These are phyloP conservation scores for Lasioglossum marginatum DNA, from an alignment of 2,888 invertebrate genomes.

Conservation along the genomic window DNA sequence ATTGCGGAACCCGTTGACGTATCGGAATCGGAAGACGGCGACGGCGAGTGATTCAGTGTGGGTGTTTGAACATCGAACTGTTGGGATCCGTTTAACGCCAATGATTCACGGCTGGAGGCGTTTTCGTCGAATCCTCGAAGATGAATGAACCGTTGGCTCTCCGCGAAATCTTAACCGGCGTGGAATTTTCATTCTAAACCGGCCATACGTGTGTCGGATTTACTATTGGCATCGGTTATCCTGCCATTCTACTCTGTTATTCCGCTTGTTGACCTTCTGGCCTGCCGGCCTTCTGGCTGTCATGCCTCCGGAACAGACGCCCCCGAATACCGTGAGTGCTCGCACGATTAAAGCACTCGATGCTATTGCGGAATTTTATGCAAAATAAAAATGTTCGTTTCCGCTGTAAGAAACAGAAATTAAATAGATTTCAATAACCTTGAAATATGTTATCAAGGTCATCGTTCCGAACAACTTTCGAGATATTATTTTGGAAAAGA, in stretches of 20 bases:
- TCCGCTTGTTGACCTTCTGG: conserved; percentile 2
- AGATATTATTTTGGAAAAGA: not conserved
- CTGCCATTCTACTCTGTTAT: not conserved
- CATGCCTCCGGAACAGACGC: not conserved
- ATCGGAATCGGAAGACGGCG: not conserved
- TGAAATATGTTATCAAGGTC: no score
- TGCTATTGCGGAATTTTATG: no score
- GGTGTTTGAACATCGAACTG: not conserved
- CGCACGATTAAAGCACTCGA: no score
- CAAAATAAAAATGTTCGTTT: no score
- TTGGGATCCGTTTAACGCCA: not conserved
- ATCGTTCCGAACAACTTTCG: no score
- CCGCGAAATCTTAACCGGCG: not conserved
- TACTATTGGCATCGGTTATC: conserved; percentile 6
- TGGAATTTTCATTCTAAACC: not conserved
- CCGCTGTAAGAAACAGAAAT: no score
- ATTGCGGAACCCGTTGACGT: not conserved
- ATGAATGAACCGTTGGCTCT: conserved; percentile 12
- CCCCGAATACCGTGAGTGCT: not conserved
- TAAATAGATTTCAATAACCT: no score
- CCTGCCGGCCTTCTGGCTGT: no score
- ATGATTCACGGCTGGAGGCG: conserved; percentile 32
- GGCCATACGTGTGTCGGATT: not conserved
- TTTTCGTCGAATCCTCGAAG: not conserved
- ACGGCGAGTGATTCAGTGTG: conserved; percentile 18